Base-by-base conservation (phyloP, 2,113 vertebrate genomes). In the Junco hyemalis region DNA sequence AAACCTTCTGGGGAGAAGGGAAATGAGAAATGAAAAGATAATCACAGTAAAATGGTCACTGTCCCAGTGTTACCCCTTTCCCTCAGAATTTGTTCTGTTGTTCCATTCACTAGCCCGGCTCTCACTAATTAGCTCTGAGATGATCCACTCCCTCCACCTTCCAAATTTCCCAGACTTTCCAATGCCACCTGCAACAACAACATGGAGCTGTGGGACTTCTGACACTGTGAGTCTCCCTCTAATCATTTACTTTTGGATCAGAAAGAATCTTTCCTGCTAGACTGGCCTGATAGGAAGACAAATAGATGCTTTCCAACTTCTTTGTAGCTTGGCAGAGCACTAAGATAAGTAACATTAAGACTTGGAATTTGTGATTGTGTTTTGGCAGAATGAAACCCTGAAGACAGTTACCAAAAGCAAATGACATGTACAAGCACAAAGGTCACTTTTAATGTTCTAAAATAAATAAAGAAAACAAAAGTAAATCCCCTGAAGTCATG, bases 111-210 rank as follows among this genome's bases (percentile, higher is more conserved):
- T 8, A 76, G 56, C 56, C 73, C 96, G 89, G 65, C 57, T 35
- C 44, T 81, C 33, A 2, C 38, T 92, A 42, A 86, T 77, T 10
- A 77, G 31, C 17, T 69, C 36, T 44, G 33, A 51, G 53, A 89
- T 56, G 56, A 85, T 94, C 74, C 92, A 87, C 59, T 92, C 92
- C 79, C 57, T 95, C 95, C 88, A 85, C 79, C 71, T 76, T 82
- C 81, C 61, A 68, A 29, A 48, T 87, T 82, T 86, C 79, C 59
- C 86, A 95, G 92, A 59, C 82, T 82, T 88, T 77, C 79, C 64
- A 72, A 73, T 90, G 79, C 79, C 96, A 96, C 92, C 92, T 96
- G 90, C 90, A 94, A 86, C 47, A 96, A 84, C 85, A 93, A 21
- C 59, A 69, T 9, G 21, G 86, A 93, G 68, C 59, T 59, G 45